Evolutionary conservation across 2,888 invertebrate genomes (phyloP), one percentile per base, ranked within the genome.

Genomic region (Kryphioiulus occultus): DNA sequence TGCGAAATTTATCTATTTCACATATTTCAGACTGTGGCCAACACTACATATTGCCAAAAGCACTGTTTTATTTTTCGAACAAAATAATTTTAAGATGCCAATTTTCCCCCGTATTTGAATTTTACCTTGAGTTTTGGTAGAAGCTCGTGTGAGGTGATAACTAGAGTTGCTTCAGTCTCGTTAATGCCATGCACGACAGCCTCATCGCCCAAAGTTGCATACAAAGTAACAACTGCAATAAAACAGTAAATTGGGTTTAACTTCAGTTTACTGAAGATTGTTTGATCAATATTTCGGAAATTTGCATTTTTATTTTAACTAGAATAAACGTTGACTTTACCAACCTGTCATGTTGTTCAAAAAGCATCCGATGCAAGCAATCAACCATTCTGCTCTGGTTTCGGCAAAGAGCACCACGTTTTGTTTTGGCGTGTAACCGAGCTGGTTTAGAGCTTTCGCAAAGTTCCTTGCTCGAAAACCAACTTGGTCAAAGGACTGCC

Each of bases 381-480:
- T 93, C 95, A 99, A 96, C 99, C 99, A 99, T 93, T 99, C 99
- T 85, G 97, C 97, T 90, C 99, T 94, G 0, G 99, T 99, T 93
- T 99, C 99, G 0, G 99, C 98, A 93, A 98, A 99, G 91, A 99
- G 95, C 88, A 96, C 97, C 90, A 99, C 94, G 92, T 96, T 96
- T 89, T 94, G 93, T 15, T 94, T 94, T 12, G 96, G 95, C 90
- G 93, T 92, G 90, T 96, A 94, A 42, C 97, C 98, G 59, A 97
- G 92, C 90, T 95, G 95, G 78, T 95, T 94, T 89, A 99, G 93
- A 0, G 99, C 99, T 88, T 95, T 95, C 85, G 97, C 96, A 92
- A 99, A 96, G 90, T 95, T 93, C 0, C 94, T 92, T 5, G 97
- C 95, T 91, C 95, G 93, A n/a, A 93, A 92, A 91, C 96, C 95